Conservation (phyloP, 2,888 invertebrate genomes). For the Dyspetes luteomarginatus region DNA sequence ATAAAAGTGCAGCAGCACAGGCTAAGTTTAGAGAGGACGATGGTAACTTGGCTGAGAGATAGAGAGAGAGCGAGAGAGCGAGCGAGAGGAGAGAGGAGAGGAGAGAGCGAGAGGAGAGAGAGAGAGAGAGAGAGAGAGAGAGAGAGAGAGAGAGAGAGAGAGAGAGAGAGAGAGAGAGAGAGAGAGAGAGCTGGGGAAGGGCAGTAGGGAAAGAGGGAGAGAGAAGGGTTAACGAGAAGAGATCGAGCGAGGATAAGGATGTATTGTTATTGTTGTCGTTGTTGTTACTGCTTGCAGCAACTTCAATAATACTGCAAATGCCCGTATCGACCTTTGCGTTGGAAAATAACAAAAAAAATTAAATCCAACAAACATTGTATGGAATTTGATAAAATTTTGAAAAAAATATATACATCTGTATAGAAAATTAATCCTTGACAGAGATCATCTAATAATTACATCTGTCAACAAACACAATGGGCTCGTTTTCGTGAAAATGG, state of each 20-base stretch:
- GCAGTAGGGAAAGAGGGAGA: neutral
- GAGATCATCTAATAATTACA: too few species aligned
- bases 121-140: neutral
- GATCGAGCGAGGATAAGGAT: neutral
- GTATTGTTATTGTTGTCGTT: conserved; percentile 17
- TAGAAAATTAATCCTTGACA: too few species aligned
- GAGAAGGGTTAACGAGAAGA: conserved; percentile 2
- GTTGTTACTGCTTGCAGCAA: conserved; percentile 10
- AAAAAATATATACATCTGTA: too few species aligned
- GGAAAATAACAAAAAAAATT: neutral
- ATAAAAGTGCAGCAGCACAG: conserved; percentile 57
- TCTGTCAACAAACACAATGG: too few species aligned
- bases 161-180: conserved; percentile 53
- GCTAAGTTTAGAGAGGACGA: conserved; percentile 68
- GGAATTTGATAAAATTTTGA: too few species aligned
- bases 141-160: neutral
- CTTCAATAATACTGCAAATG: conserved; percentile 28
- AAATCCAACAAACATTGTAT: neutral
- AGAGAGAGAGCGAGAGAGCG: neutral
- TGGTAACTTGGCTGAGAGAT: conserved; percentile 20
- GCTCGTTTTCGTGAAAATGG: too few species aligned
- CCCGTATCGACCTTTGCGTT: conserved; percentile 1
- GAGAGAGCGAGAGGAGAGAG: neutral
- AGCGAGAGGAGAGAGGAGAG: neutral
- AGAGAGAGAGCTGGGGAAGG: conserved; percentile 30